Percentiles rank a stretch among this genome's conserved stretches.
These are phyloP conservation scores for Pterocles burchelli DNA, from an alignment of 2,113 vertebrate species.

Conservation along the genomic window DNA sequence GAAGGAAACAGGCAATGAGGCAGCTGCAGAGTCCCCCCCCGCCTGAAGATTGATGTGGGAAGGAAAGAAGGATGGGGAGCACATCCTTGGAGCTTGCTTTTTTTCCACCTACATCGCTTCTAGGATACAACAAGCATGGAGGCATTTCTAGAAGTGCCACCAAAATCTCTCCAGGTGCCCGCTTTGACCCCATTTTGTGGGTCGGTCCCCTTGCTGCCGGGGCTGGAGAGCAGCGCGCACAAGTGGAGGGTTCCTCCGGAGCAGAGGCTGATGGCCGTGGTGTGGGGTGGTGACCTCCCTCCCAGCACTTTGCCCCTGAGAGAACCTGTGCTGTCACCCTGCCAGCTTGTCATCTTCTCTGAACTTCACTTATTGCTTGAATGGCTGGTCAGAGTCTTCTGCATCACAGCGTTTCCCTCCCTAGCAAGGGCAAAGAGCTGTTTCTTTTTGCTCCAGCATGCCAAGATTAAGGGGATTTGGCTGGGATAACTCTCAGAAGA, in stretches of 20 bases:
- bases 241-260: not conserved
- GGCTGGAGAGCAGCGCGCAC: not conserved
- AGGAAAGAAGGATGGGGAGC: not conserved
- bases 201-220: not conserved
- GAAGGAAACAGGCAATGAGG: not conserved
- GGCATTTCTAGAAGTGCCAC: not conserved
- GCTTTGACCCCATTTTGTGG: not conserved
- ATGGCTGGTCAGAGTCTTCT: not conserved
- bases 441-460: not conserved
- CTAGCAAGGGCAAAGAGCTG: not conserved
- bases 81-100: not conserved
- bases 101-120: not conserved
- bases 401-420: not conserved
- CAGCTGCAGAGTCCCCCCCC: not conserved
- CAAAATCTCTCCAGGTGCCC: not conserved
- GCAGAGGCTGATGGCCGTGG: not conserved
- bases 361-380: not conserved
- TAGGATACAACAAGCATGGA: not conserved
- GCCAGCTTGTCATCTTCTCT: fast-evolving
- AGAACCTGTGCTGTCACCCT: fast-evolving
- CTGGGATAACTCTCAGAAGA: not conserved
- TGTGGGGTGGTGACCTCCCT: not conserved
- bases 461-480: not conserved
- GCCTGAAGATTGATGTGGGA: not conserved
- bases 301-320: not conserved